Evolutionary conservation across 1,140 invertebrate genomes (phyloP), one percentile per base, ranked within the genome.

Genomic region (Drosophila dunni): DNA sequence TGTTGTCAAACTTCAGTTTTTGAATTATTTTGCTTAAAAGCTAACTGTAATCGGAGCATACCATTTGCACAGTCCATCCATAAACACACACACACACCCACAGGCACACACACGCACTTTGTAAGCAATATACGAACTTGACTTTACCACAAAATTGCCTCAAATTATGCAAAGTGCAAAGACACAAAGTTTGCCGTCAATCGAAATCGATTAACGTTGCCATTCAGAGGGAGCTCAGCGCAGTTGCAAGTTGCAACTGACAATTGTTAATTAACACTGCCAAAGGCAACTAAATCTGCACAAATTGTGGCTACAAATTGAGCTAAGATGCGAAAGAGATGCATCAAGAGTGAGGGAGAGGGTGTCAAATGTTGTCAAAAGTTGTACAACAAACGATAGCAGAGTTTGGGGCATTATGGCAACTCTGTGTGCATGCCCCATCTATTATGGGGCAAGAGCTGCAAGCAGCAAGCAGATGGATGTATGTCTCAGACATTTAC

Each of bases 281-380:
- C 50, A 45, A 46, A 50, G 65, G 70, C 79, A 74, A 48, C 50
- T 36, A 67, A 79, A 57, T 65, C 17, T 64, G 42, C 40, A 48
- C 50, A 78, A 81, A 67, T 78, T 63, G 69, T 78, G 45, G 48
- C 11, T 45, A 79, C 71, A 82, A 82, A 78, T 79, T 82, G 72
- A 57, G 53, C 65, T 51, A 20, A 56, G 33, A 24, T 17, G 29
- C 24, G 29, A 42, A 29, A 36, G 33, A 13, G 53, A 34, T 53
- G 36, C 24, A 65, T 29, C 33, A 2, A 42, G 13, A 17, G 9
- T 15, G 48, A 20, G 11, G 0, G 6, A 44, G 24, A 72, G 80
- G 76, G 72, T 84, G 81, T 67, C 68, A 84, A 84, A 76, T 80
- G 67, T 79, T 84, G 81, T 83, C 77, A 83, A 83, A 83, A 80